These are phyloP conservation scores for Lucifuga dentata DNA, from an alignment of 2,113 vertebrate species.

Conservation along the genomic window DNA sequence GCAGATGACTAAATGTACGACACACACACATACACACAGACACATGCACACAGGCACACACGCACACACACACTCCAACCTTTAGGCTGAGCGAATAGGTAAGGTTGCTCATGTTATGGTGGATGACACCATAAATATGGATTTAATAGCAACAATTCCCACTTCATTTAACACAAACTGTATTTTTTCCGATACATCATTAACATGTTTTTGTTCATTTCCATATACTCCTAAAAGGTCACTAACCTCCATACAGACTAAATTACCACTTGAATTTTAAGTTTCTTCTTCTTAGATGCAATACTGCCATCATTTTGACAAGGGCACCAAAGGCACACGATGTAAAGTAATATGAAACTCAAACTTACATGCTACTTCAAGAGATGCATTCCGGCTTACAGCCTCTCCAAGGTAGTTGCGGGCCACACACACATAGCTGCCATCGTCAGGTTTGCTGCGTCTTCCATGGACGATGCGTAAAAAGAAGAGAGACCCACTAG, in stretches of 20 bases:
- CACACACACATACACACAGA: conserved; percentile 33
- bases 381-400: conserved; percentile 92
- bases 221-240: conserved; percentile 29
- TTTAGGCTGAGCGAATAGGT: conserved; percentile 61
- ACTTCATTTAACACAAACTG: conserved; percentile 85
- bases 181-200: conserved; percentile 61
- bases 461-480: conserved; percentile 94
- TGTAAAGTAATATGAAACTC: conserved; percentile 6
- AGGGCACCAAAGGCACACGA: conserved; percentile 2
- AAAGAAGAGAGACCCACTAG: conserved; percentile 96
- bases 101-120: conserved; percentile 65
- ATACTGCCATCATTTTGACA: conserved; percentile 8
- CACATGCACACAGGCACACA: conserved; percentile 23
- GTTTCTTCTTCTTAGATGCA: conserved; percentile 19
- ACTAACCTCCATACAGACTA: conserved; percentile 15
- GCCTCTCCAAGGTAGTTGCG: conserved; percentile 96
- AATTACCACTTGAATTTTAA: background rate
- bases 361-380: conserved; percentile 96
- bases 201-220: conserved; percentile 27
- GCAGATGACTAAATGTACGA: conserved; percentile 25
- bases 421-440: conserved; percentile 93
- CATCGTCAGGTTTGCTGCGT: conserved; percentile 93
- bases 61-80: conserved; percentile 14
- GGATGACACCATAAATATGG: conserved; percentile 54
- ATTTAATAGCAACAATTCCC: conserved; percentile 29